Evolutionary conservation across 2,888 invertebrate species (phyloP), one percentile per base, ranked within the genome.

Genomic region (Leuctra nigra): DNA sequence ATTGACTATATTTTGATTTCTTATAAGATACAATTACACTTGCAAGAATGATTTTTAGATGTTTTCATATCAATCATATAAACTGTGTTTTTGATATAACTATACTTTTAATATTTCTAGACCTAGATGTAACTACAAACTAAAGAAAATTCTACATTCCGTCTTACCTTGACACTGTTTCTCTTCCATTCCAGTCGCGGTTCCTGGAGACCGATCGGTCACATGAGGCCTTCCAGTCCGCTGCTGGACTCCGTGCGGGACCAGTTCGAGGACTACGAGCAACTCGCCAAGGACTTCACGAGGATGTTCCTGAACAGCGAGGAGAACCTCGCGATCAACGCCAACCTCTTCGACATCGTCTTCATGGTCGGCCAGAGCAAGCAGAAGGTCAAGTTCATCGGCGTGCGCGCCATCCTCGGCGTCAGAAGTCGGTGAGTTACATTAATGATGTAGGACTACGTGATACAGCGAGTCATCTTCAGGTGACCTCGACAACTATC

Each of bases 221-320:
- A 93, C 72, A 93, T 93, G 93, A 77, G 94, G 67, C 93, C 94
- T 1, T 93, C 92, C 1, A 92, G 92, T 18, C 94, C 94, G 1
- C 79, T 95, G 35, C 76, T 94, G 64, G 94, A 95, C 73, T 92
- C 92, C 4, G 93, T 94, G 38, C 78, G 93, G 65, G 94, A 94
- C 75, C 88, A 91, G 69, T 94, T 94, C 70, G 94, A 94, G 73
- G 91, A 92, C 73, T 92, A 93, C 74, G 94, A 94, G 71, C 91
- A 92, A 70, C 76, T 94, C 56, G 92, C 93, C 33, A 92, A 91
- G 73, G 94, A 94, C 73, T 94, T 94, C 71, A 90, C 91, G 7
- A 78, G 85, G 65, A 89, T 89, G 65, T 94, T 94, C 75, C 79
- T 92, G 56, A 92, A 93, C 72, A 84, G 80, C 65, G 87, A 91